Percentiles rank a stretch among this genome's conserved stretches.
These are phyloP conservation scores for Hetaerina americana DNA, from an alignment of 1,140 invertebrate species.

Conservation along the genomic window DNA sequence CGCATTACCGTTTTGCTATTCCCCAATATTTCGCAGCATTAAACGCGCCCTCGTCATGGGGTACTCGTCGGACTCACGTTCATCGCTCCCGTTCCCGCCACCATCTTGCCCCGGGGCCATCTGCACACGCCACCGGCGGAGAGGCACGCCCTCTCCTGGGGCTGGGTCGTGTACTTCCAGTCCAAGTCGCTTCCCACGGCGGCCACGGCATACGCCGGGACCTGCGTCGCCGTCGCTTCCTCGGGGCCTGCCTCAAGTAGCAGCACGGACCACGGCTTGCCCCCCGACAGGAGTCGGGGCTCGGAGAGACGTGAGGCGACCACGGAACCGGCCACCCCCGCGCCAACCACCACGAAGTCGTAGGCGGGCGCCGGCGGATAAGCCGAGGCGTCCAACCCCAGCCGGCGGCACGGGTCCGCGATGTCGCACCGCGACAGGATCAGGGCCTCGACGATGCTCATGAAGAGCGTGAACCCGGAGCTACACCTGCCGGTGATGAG, in stretches of 20 bases:
- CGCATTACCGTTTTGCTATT: too few relatives aligned
- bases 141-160: slow-evolving; percentile 8
- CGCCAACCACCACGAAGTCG: slow-evolving; percentile 34
- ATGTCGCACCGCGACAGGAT: slow-evolving; percentile 34
- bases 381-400: slow-evolving; percentile 13
- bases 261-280: slow-evolving; percentile 24
- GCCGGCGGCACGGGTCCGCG: slow-evolving; percentile 31
- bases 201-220: slow-evolving; percentile 42
- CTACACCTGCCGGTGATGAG: background rate
- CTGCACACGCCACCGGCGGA: slow-evolving; percentile 6
- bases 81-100: slow-evolving; percentile 7
- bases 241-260: slow-evolving; percentile 38
- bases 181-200: slow-evolving; percentile 12
- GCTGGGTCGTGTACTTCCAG: slow-evolving; percentile 12
- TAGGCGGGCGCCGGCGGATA: slow-evolving; percentile 18
- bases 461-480: background rate
- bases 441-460: slow-evolving; percentile 8
- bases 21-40: too few relatives aligned
- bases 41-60: too few relatives aligned
- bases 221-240: slow-evolving; percentile 43
- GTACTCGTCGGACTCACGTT: too few relatives aligned
- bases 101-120: slow-evolving; percentile 12
- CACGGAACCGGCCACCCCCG: slow-evolving; percentile 40
- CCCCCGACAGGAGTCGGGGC: slow-evolving; percentile 17
- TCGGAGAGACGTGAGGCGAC: slow-evolving; percentile 42